These are phyloP conservation scores for Drosophila parabipectinata DNA, from an alignment of 1,140 invertebrate species.

Conservation along the genomic window DNA sequence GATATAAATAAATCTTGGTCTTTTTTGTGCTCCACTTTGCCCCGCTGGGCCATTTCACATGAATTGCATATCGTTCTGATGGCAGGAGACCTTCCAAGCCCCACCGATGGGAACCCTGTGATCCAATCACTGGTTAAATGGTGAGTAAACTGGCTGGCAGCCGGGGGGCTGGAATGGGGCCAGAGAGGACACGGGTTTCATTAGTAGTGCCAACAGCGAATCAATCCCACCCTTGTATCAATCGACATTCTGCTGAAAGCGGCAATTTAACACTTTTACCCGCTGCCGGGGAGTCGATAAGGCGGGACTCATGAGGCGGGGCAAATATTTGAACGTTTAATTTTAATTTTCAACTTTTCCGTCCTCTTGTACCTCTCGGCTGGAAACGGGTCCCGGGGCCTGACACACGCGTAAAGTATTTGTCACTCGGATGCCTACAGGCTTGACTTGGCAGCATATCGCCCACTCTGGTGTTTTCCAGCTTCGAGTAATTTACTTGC, in stretches of 20 bases:
- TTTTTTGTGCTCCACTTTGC: slow-evolving; percentile 37
- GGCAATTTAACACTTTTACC: slow-evolving; percentile 72
- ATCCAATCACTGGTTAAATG: slow-evolving; percentile 81
- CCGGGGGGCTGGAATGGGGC: not conserved
- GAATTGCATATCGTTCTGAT: slow-evolving; percentile 45
- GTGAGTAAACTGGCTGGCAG: slow-evolving; percentile 58
- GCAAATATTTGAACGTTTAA: slow-evolving; percentile 71
- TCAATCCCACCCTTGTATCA: slow-evolving; percentile 41
- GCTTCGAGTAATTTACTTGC: slow-evolving; percentile 47
- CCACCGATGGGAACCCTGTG: slow-evolving; percentile 40
- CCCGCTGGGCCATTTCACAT: slow-evolving; percentile 46
- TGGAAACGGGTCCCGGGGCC: slow-evolving; percentile 12
- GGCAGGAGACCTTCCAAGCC: slow-evolving; percentile 19
- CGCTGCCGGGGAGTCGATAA: slow-evolving; percentile 28
- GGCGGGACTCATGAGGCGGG: slow-evolving; percentile 14
- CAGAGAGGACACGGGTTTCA: slow-evolving; percentile 48
- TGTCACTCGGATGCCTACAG: slow-evolving; percentile 39
- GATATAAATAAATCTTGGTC: slow-evolving; percentile 29
- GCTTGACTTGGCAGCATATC: not conserved
- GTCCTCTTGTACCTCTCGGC: slow-evolving; percentile 2
- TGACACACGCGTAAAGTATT: slow-evolving; percentile 66
- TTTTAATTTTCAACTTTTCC: slow-evolving; percentile 64
- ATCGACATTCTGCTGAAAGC: slow-evolving; percentile 69
- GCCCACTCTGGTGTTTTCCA: not conserved
- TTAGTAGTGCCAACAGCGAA: slow-evolving; percentile 59